Evolutionary conservation across 2,888 invertebrate genomes (phyloP).

Genomic region (Biston stratarius): DNA sequence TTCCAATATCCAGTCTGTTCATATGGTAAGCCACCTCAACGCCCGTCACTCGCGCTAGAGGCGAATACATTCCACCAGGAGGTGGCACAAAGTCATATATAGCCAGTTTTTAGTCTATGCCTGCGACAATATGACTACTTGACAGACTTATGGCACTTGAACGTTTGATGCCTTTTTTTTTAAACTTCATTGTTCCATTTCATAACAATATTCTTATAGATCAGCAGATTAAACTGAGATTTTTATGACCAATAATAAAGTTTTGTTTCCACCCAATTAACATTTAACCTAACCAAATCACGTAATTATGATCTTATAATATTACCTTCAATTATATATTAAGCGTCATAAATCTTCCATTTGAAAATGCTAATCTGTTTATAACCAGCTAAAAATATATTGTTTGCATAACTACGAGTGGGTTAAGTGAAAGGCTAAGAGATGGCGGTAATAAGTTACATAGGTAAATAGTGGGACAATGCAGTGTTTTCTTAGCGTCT

Average conservation of each 20-base stretch:
- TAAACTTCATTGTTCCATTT: too few species aligned
- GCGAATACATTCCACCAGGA: too few species aligned
- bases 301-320: conserved; percentile 10
- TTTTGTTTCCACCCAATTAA: conserved; percentile 17
- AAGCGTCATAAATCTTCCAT: conserved; percentile 28
- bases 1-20: too few species aligned
- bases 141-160: too few species aligned
- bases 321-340: conserved; percentile 21
- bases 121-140: too few species aligned
- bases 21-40: too few species aligned
- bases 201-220: too few species aligned
- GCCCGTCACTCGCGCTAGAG: too few species aligned
- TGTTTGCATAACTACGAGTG: conserved; percentile 33
- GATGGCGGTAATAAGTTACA: conserved; percentile 52
- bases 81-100: too few species aligned
- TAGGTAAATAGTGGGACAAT: conserved; percentile 50
- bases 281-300: conserved; percentile 20
- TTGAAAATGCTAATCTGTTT: conserved; percentile 32
- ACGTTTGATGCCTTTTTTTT: too few species aligned
- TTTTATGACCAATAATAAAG: conserved; percentile 1
- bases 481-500: conserved; percentile 23
- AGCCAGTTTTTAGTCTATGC: too few species aligned
- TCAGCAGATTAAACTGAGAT: background rate
- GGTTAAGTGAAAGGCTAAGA: conserved; percentile 54
- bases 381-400: conserved; percentile 34